phyloP scores from a whole-genome alignment of 2,888 invertebrate genomes.

The Creontiades dilutus region DNA sequence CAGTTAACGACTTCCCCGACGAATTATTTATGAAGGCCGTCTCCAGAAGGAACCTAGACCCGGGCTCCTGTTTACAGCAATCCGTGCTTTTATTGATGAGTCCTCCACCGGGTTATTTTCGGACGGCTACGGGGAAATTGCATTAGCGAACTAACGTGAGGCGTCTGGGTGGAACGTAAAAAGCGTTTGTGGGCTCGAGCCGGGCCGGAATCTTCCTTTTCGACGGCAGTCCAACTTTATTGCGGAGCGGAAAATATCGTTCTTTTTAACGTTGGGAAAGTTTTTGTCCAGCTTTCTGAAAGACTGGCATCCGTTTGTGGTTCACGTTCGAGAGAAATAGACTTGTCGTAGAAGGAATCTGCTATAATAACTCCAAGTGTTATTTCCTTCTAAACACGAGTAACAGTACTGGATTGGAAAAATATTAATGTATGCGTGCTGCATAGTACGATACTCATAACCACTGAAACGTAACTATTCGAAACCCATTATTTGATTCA shows the following conservation, averaged over 20 bases:
- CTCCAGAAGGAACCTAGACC: background rate
- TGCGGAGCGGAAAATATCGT: background rate
- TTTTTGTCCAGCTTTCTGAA: too few relatives aligned
- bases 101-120: constrained; percentile 34
- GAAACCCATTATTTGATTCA: too few relatives aligned
- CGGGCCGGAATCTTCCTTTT: background rate
- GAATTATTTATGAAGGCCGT: constrained; percentile 59
- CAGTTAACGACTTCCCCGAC: constrained; percentile 44
- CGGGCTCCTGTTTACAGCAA: constrained; percentile 52
- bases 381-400: too few relatives aligned
- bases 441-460: too few relatives aligned
- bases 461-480: too few relatives aligned
- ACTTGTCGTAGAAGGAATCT: too few relatives aligned
- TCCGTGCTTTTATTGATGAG: constrained; percentile 62
- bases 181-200: constrained; percentile 10
- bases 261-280: background rate
- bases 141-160: constrained; percentile 49
- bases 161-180: constrained; percentile 8
- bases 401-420: too few relatives aligned
- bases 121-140: constrained; percentile 27
- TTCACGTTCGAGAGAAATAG: too few relatives aligned
- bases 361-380: too few relatives aligned
- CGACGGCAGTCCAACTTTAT: constrained; percentile 20
- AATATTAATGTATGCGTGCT: too few relatives aligned
- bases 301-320: too few relatives aligned